phyloP scores from a whole-genome alignment of 2,888 invertebrate species.

The Drosophila algonquin region DNA sequence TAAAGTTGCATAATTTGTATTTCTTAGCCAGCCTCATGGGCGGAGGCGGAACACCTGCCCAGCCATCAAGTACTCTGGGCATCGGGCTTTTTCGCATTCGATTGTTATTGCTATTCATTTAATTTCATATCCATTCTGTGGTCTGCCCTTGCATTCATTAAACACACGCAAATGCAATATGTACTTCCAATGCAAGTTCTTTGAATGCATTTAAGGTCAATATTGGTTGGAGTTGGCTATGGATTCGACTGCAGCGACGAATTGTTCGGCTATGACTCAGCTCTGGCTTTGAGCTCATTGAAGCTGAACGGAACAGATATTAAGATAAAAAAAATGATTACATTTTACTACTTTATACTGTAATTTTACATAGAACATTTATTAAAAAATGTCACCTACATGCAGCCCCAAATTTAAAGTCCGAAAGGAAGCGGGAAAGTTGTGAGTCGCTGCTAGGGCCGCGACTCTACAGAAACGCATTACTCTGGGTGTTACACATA shows the following conservation, averaged over 20 bases:
- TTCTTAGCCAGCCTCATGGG: slow-evolving; percentile 4
- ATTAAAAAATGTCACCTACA: too few species aligned
- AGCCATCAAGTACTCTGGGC: not conserved
- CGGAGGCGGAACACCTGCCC: slow-evolving; percentile 60
- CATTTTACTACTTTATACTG: too few species aligned
- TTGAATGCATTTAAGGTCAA: slow-evolving; percentile 37
- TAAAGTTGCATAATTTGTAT: slow-evolving; percentile 52
- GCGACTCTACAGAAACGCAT: too few species aligned
- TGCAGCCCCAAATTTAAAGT: too few species aligned
- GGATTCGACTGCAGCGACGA: not conserved
- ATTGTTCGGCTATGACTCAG: slow-evolving; percentile 7
- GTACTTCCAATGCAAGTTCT: slow-evolving; percentile 6
- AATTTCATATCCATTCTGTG: slow-evolving; percentile 43
- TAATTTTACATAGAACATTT: too few species aligned
- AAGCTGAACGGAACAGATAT: slow-evolving; percentile 17
- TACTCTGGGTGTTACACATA: too few species aligned
- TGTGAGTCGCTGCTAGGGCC: too few species aligned
- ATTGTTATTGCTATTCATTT: slow-evolving; percentile 47
- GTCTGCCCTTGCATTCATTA: slow-evolving; percentile 63
- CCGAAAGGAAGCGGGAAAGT: too few species aligned
- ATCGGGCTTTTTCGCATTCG: slow-evolving; percentile 30
- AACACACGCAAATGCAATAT: slow-evolving; percentile 68
- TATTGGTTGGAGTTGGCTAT: slow-evolving; percentile 10
- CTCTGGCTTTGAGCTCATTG: slow-evolving; percentile 2
- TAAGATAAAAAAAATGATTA: too few species aligned